Evolutionary conservation across 2,888 invertebrate genomes (phyloP).

Genomic region (Sarcophaga rosellei): DNA sequence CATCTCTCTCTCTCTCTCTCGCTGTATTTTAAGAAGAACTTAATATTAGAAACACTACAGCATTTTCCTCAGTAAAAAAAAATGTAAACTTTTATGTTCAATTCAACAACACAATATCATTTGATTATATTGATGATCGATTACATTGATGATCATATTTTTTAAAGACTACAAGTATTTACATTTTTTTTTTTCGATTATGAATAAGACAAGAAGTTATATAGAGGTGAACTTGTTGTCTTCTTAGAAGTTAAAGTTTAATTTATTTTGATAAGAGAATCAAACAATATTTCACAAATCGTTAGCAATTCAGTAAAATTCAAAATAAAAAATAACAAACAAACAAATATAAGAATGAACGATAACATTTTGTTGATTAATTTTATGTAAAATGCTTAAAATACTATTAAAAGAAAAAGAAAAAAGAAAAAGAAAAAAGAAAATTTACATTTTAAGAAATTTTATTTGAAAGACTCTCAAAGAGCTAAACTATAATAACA

Average conservation of each 20-base stretch:
- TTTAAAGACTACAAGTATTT: no score
- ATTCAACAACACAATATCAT: slow-evolving; percentile 41
- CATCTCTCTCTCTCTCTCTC: slow-evolving; percentile 8
- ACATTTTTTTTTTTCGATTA: no score
- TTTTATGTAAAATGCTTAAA: slow-evolving; percentile 65
- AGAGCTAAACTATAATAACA: slow-evolving; percentile 58
- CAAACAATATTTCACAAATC: slow-evolving; percentile 10
- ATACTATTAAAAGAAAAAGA: slow-evolving; percentile 19
- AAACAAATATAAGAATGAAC: slow-evolving; percentile 20
- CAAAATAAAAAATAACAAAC: neutral
- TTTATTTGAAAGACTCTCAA: slow-evolving; percentile 51
- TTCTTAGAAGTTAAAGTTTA: neutral
- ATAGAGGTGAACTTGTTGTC: neutral
- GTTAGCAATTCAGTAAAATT: slow-evolving; percentile 34
- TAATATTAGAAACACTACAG: slow-evolving; percentile 62
- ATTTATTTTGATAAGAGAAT: slow-evolving; percentile 8
- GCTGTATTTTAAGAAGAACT: slow-evolving; percentile 2
- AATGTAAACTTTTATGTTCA: slow-evolving; percentile 29
- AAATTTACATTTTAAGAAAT: neutral
- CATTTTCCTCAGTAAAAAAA: slow-evolving; percentile 30
- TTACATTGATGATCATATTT: no score
- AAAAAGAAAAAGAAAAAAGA: neutral
- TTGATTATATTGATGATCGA: neutral
- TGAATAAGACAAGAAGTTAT: no score
- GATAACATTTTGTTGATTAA: slow-evolving; percentile 62